A percentile compares a stretch with the other conserved stretches of the same genome.
phyloP scores from a whole-genome alignment of 1,140 invertebrate genomes.

The Copidosoma floridanum region DNA sequence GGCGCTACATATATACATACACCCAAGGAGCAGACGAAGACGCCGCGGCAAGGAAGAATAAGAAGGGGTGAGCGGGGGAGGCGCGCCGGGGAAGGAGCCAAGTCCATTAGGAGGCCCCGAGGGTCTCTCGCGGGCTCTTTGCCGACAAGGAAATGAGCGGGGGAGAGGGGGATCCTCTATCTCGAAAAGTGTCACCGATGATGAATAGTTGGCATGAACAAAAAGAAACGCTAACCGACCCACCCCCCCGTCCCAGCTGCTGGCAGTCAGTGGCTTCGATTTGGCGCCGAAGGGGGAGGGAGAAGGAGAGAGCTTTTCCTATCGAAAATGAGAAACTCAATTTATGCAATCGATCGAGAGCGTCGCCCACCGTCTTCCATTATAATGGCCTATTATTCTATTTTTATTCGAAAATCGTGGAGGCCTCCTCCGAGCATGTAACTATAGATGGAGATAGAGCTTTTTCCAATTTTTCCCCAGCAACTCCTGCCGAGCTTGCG shows the following conservation, averaged over 20 bases:
- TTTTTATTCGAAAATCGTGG: neutral
- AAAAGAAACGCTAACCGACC: slow-evolving; percentile 54
- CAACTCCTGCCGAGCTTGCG: too few relatives aligned
- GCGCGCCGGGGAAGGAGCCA: slow-evolving; percentile 22
- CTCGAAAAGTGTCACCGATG: slow-evolving; percentile 56
- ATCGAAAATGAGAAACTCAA: slow-evolving; percentile 25
- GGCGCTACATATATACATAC: too few relatives aligned
- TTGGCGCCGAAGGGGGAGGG: neutral
- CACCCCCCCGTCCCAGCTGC: slow-evolving; percentile 29
- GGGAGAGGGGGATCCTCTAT: slow-evolving; percentile 40
- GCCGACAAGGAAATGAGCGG: slow-evolving; percentile 22
- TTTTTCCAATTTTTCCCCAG: too few relatives aligned
- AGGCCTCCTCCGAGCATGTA: too few relatives aligned
- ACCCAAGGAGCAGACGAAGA: slow-evolving; percentile 10
- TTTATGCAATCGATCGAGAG: slow-evolving; percentile 23
- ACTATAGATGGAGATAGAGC: neutral
- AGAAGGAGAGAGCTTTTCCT: slow-evolving; percentile 12
- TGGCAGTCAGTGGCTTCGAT: slow-evolving; percentile 23
- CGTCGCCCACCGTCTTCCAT: slow-evolving; percentile 6
- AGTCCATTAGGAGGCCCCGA: slow-evolving; percentile 52
- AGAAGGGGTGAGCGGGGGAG: slow-evolving; percentile 10
- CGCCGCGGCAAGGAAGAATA: neutral
- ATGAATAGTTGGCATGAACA: slow-evolving; percentile 59
- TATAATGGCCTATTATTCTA: slow-evolving; percentile 17
- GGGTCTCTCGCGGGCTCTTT: slow-evolving; percentile 14